Base-by-base conservation (phyloP, 2,888 invertebrate genomes). In the Catocala sponsa region DNA sequence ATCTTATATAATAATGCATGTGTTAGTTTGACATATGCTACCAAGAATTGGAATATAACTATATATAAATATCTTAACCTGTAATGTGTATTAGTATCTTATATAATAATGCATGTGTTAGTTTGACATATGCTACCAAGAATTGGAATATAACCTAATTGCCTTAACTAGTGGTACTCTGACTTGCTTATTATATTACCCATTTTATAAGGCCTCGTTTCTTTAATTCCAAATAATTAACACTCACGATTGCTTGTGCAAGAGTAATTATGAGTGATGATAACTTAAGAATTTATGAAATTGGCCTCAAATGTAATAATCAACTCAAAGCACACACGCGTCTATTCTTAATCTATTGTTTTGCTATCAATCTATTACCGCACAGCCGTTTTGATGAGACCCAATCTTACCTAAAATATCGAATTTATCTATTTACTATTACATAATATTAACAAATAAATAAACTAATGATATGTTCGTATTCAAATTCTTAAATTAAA, bases 351-450 rank as follows among this genome's bases (percentile, higher is more conserved):
- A 10, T 41, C 51, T 56, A 52, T 54, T 56, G 56, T 49, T 62
- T 54, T 62, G 57, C 6, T 57, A 62, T 44, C 62, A 62, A 49
- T 48, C 53, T 57, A 44, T 15, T 48, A 54, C 53, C 55, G 53
- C 62, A 57, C 62, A 62, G 62, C 62, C 52, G 6, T 38, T 6
- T 49, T 13, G 57, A 53, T 57, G 61, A 60, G 44, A 2, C 33
- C 4, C 13, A 1, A 4, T 13, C 12, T 13, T 11, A n/a, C 43
- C 41, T 49, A 49, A 4, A 38, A 55, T 35, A 25, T 43, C 10
- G 33, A 13, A 42, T 43, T 11, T 10, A 13, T 6, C 32, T 49
- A 56, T 55, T 48, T 41, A 6, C 13, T 54, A 44, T 44, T 32
- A 12, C n/a, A 41, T 41, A 7, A 13, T n/a, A 48, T 7, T 48